phyloP scores from a whole-genome alignment of 1,140 invertebrate species.

The Solenopsis invicta region DNA sequence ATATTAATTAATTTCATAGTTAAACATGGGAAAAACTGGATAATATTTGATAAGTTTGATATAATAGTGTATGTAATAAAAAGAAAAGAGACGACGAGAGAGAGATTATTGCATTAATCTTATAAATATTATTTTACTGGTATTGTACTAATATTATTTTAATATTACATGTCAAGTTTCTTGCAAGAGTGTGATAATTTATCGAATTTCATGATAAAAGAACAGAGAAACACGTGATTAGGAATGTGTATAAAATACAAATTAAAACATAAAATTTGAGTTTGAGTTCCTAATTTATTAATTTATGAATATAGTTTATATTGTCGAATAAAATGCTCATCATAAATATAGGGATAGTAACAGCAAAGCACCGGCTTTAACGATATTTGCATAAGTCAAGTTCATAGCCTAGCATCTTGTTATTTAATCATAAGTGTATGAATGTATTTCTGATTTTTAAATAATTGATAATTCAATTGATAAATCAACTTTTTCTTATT shows the following conservation, averaged over 20 bases:
- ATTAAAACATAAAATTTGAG: not conserved
- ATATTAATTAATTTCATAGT: constrained; percentile 1
- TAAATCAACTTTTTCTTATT: not conserved
- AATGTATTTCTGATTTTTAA: not conserved
- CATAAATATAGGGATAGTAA: not conserved
- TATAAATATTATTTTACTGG: not conserved
- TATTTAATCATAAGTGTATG: not conserved
- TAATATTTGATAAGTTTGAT: not conserved
- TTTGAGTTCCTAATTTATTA: not conserved
- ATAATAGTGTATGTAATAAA: not conserved
- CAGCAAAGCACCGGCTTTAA: not conserved
- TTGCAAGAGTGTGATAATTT: not conserved
- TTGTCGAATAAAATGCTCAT: not conserved
- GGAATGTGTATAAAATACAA: not conserved
- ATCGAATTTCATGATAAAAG: not conserved
- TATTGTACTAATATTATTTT: not conserved
- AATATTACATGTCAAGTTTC: not conserved
- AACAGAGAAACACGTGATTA: not conserved
- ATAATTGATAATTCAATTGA: no score
- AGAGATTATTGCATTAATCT: not conserved
- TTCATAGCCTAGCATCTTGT: not conserved
- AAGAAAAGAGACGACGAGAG: not conserved
- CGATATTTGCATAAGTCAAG: not conserved
- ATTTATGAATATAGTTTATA: not conserved
- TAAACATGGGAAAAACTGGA: not conserved